Base-by-base conservation (phyloP, 2,797 vertebrate genomes). In the Clangula hyemalis region DNA sequence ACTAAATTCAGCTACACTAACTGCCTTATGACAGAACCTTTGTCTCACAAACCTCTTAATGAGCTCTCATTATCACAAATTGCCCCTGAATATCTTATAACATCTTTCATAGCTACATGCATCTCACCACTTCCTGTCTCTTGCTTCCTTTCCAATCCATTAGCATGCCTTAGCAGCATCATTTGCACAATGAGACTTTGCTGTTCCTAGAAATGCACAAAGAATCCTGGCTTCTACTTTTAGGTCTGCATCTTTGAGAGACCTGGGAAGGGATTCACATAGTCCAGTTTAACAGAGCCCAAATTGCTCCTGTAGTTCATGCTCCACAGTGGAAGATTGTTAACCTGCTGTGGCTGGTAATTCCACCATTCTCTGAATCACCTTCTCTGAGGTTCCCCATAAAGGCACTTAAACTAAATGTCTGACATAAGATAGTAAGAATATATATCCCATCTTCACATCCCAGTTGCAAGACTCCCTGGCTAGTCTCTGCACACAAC, bases 21-120 rank as follows among this genome's bases (percentile, higher is more conserved):
- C 86, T 83, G 88, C 84, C 54, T 87, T 32, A 9, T 82, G 77
- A 69, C 78, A 90, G 83, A 90, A 74, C 24, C 65, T 91, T 85
- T 64, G 25, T 95, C 84, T 94, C 71, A 60, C 78, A 79, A 85
- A 90, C 45, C 78, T 93, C 93, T 95, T 93, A 96, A 90, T 78
- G 93, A 95, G 88, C 13, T 89, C 74, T 92, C 78, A 93, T 94
- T 95, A 94, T 80, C 86, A 85, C 84, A 93, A 95, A 96, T 94
- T 94, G 81, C 36, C 53, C 53, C 49, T 85, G 65, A 92, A 72
- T 92, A 84, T 61, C 64, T 84, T 84, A 8, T 39, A 69, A 70
- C 75, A 47, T 71, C 56, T 65, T 65, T 54, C 70, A 20, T 49
- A 58, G 16, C 79, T 81, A 66, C 57, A 25, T 25, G 27, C 30